A percentile compares a stretch with the other conserved stretches of the same genome.
Conservation (phyloP, 2,888 invertebrate genomes). For the Erannis defoliaria region DNA sequence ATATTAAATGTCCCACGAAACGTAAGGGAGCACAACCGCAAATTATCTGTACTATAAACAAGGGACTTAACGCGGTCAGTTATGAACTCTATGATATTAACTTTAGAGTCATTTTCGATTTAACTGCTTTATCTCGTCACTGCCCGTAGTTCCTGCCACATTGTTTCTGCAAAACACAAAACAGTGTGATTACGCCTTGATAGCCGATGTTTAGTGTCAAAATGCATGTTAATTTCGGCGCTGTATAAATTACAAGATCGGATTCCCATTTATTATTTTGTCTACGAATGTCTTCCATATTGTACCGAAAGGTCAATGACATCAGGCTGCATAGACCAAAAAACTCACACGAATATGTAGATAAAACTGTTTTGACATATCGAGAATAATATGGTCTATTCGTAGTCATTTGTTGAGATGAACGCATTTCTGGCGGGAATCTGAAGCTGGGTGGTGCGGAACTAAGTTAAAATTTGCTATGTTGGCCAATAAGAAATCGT, state of each 20-base stretch:
- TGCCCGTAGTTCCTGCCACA: conserved; percentile 77
- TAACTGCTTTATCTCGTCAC: conserved; percentile 40
- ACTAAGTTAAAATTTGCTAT: too few species aligned
- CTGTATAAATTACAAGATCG: conserved; percentile 45
- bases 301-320: conserved; percentile 39
- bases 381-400: conserved; percentile 1
- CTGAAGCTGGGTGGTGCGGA: too few species aligned
- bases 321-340: conserved; percentile 20
- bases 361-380: conserved; percentile 12
- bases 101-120: conserved; percentile 22
- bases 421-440: background rate
- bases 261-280: conserved; percentile 40
- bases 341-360: conserved; percentile 39
- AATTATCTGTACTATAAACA: conserved; percentile 46
- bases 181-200: conserved; percentile 65
- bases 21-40: conserved; percentile 49
- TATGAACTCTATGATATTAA: conserved; percentile 21
- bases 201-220: conserved; percentile 58
- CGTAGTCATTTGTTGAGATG: conserved; percentile 1
- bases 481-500: too few species aligned
- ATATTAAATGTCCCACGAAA: conserved; percentile 33
- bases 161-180: conserved; percentile 78
- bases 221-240: conserved; percentile 48
- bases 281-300: conserved; percentile 38
- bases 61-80: background rate